Percentiles rank a stretch among this genome's conserved stretches.
Evolutionary conservation across 30 jellyfish, hydroid and myxozoan genomes (phyloP).

Genomic region (Clytia hemisphaerica): DNA sequence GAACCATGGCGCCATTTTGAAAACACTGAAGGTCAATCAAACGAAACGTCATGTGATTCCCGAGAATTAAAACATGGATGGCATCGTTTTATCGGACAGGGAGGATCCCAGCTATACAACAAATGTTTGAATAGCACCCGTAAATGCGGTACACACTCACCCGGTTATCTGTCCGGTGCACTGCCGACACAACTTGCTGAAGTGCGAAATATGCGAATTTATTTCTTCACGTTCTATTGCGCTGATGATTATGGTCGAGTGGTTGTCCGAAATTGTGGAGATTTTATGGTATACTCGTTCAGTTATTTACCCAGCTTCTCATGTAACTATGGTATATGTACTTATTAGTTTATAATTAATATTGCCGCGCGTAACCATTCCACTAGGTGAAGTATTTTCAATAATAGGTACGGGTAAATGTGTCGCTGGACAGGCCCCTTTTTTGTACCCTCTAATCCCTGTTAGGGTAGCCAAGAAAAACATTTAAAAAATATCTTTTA

Average conservation of each 20-base stretch:
- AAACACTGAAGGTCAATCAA: neutral
- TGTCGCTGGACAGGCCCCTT: no score
- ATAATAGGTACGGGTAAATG: no score
- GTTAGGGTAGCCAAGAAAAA: no score
- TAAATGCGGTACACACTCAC: conserved; percentile 9
- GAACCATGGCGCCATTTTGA: conserved; percentile 16
- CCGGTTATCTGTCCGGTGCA: conserved; percentile 14
- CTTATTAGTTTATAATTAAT: no score
- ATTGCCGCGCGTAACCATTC: no score
- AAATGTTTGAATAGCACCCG: neutral
- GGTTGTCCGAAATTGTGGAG: conserved; percentile 8
- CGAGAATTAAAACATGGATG: conserved; percentile 3
- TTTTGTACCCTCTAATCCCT: no score
- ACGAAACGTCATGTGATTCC: conserved; percentile 8
- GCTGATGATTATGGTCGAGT: conserved; percentile 29
- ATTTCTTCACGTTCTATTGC: conserved; percentile 11
- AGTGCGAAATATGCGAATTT: neutral
- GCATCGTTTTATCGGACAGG: conserved; percentile 15
- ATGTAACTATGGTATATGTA: conserved; percentile 16
- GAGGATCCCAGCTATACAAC: neutral
- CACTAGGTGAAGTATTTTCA: no score
- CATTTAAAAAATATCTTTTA: no score
- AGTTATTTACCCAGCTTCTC: conserved; percentile 8
- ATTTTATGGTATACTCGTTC: neutral
- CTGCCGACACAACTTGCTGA: conserved; percentile 1